A percentile compares a stretch with the other conserved stretches of the same genome.
phyloP scores from a whole-genome alignment of 1,140 invertebrate genomes.

The Euwallacea fornicatus region DNA sequence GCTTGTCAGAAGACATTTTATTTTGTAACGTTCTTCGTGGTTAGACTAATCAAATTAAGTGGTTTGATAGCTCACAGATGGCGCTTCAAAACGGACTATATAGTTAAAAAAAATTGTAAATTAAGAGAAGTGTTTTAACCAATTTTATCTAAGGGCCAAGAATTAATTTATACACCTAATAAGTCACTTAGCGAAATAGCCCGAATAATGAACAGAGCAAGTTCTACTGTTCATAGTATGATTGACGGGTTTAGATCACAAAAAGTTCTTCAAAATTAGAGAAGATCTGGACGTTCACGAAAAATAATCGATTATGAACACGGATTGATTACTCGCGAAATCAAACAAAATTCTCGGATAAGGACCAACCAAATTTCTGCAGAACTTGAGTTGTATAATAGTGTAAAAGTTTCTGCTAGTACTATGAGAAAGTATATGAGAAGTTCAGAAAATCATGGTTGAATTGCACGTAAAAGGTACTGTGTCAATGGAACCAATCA shows the following conservation, averaged over 20 bases:
- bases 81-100: no score
- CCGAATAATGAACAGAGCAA: neutral
- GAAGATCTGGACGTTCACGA: neutral
- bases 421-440: neutral
- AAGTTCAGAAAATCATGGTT: neutral
- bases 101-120: no score
- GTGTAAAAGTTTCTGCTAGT: neutral
- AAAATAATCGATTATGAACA: neutral
- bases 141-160: no score
- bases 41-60: no score
- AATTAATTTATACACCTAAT: no score
- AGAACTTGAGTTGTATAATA: neutral
- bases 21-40: no score
- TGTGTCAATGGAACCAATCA: neutral
- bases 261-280: neutral
- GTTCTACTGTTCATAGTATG: neutral
- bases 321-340: no score
- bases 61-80: no score
- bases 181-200: neutral
- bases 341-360: neutral
- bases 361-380: neutral
- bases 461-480: neutral
- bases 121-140: no score
- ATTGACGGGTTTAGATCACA: neutral
- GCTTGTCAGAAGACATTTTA: no score